These are phyloP conservation scores for Scartelaos histophorus DNA, from an alignment of 2,113 vertebrate genomes.

Conservation along the genomic window DNA sequence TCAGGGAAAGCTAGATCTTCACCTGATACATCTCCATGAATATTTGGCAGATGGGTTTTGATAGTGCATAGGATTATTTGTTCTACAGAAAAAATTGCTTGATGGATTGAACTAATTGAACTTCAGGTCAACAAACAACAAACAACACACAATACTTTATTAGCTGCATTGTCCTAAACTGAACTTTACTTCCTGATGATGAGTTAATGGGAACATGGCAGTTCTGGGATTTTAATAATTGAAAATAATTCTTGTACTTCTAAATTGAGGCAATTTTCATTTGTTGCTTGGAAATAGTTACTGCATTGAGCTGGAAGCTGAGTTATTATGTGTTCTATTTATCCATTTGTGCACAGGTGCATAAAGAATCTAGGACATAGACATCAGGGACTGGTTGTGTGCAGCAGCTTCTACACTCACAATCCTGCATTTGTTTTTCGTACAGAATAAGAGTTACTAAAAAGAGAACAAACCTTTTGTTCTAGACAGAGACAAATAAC, in stretches of 20 bases:
- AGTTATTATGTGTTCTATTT: slow-evolving; percentile 27
- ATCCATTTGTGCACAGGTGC: slow-evolving; percentile 29
- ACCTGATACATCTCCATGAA: too few species aligned
- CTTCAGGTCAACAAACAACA: neutral
- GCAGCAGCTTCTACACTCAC: slow-evolving; percentile 25
- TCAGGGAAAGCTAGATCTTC: too few species aligned
- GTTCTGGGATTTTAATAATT: neutral
- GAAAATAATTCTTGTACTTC: neutral
- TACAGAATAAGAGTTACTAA: slow-evolving; percentile 18
- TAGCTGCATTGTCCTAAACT: neutral
- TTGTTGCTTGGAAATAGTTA: slow-evolving; percentile 1
- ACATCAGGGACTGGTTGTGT: slow-evolving; percentile 1
- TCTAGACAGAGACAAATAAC: neutral
- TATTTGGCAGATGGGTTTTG: too few species aligned
- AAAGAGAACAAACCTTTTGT: slow-evolving; percentile 1
- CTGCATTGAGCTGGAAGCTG: slow-evolving; percentile 12
- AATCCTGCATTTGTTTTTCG: slow-evolving; percentile 23
- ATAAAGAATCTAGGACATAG: slow-evolving; percentile 37
- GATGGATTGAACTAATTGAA: too few species aligned
- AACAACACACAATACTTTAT: neutral
- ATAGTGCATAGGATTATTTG: too few species aligned
- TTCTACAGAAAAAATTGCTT: too few species aligned
- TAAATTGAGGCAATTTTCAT: neutral
- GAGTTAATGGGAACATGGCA: neutral
- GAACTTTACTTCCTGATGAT: neutral